A percentile compares a stretch with the other conserved stretches of the same genome.
These are phyloP conservation scores for Pinctada fucata DNA, from an alignment of 2,888 invertebrate species.

Conservation along the genomic window DNA sequence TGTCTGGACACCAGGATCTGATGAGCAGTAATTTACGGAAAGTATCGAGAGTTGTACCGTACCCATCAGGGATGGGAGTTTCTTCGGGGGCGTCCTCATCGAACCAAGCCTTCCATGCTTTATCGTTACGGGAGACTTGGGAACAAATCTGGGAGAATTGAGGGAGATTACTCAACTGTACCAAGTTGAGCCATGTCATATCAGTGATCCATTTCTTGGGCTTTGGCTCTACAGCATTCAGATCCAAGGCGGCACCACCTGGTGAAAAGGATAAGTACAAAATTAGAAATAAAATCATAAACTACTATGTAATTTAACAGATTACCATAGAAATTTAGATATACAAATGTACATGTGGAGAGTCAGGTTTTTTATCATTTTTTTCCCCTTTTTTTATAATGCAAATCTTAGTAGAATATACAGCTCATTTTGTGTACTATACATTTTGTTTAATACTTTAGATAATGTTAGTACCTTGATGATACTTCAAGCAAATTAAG, in stretches of 20 bases:
- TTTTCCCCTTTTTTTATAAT: too few relatives aligned
- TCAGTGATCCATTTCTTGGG: constrained; percentile 78
- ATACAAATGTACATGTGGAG: too few relatives aligned
- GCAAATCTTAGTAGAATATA: too few relatives aligned
- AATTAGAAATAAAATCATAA: too few relatives aligned
- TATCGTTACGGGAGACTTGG: constrained; percentile 76
- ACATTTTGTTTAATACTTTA: too few relatives aligned
- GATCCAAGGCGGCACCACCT: constrained; percentile 77
- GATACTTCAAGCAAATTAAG: too few relatives aligned
- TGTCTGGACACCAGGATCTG: constrained; percentile 76
- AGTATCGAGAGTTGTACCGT: constrained; percentile 72
- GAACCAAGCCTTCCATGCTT: constrained; percentile 78
- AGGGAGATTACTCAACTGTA: constrained; percentile 75
- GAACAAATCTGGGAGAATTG: constrained; percentile 76
- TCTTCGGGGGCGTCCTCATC: constrained; percentile 77
- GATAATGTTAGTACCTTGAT: too few relatives aligned
- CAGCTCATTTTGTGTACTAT: too few relatives aligned
- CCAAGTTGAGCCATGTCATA: constrained; percentile 78
- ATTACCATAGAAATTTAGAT: too few relatives aligned
- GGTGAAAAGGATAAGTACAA: background rate
- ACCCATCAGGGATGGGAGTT: constrained; percentile 75
- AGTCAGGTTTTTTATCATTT: too few relatives aligned
- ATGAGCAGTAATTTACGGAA: constrained; percentile 76
- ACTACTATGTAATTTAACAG: too few relatives aligned
- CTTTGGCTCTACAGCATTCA: constrained; percentile 77